Conservation (phyloP, 1,140 invertebrate genomes). For the Bombus turneri region DNA sequence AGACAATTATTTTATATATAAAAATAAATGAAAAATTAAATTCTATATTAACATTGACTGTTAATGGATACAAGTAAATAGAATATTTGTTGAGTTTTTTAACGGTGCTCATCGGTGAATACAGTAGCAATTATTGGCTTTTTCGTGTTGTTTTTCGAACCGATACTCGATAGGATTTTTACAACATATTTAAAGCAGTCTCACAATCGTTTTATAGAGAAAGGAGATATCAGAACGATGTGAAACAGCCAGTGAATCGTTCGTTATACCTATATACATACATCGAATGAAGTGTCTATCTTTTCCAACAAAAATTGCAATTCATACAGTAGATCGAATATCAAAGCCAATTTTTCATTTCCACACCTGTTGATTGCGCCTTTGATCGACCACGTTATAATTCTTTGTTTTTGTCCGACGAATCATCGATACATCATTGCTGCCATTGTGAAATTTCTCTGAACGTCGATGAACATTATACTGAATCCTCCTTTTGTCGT, state of each 20-base stretch:
- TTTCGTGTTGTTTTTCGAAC: background rate
- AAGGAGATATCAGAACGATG: background rate
- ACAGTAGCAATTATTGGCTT: background rate
- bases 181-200: background rate
- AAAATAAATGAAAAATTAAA: too few species aligned
- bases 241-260: background rate
- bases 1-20: too few species aligned
- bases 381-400: constrained; percentile 5
- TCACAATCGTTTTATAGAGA: background rate
- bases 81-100: background rate
- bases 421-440: background rate
- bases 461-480: background rate
- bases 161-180: background rate
- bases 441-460: background rate
- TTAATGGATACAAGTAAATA: background rate
- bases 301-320: background rate
- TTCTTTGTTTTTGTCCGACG: constrained; percentile 8
- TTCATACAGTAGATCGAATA: constrained; percentile 27
- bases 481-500: background rate
- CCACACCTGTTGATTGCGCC: constrained; percentile 57
- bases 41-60: too few species aligned
- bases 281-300: background rate
- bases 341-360: constrained; percentile 46
- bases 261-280: background rate
- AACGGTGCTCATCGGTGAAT: background rate